Conservation (phyloP, 2,888 invertebrate species). For the Cacoxenus indagator region DNA sequence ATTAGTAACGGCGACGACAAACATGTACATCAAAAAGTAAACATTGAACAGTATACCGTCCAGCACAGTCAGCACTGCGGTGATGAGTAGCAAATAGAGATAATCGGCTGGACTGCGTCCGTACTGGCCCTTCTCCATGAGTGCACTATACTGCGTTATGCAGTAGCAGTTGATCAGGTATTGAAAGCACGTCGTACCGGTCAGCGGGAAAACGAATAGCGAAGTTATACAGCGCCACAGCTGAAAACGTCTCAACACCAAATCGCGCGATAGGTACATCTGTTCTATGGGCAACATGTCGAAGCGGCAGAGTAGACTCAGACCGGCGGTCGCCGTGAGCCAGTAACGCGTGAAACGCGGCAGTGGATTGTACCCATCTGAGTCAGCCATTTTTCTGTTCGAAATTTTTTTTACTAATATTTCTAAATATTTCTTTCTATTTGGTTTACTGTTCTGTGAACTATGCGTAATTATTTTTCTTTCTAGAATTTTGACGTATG, state of each 20-base stretch:
- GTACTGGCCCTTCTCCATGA: constrained; percentile 88
- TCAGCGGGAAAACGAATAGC: constrained; percentile 93
- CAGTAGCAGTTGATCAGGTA: constrained; percentile 98
- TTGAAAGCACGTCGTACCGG: constrained; percentile 92
- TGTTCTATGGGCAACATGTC: constrained; percentile 81
- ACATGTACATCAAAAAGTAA: constrained; percentile 95
- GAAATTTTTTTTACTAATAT: no score
- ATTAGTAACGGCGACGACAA: constrained; percentile 96
- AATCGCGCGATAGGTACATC: constrained; percentile 81
- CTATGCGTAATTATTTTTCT: no score
- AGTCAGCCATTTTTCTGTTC: no score
- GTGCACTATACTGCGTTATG: constrained; percentile 78
- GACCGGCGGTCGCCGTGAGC: constrained; percentile 86
- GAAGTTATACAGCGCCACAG: constrained; percentile 96
- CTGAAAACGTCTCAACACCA: constrained; percentile 75
- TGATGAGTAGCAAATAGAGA: constrained; percentile 91
- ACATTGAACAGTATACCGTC: constrained; percentile 84
- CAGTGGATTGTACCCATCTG: constrained; percentile 86
- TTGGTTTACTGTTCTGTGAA: no score
- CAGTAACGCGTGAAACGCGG: constrained; percentile 96
- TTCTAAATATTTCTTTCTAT: no score
- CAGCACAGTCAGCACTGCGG: constrained; percentile 83
- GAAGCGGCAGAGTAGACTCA: constrained; percentile 90
- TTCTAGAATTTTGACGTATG: no score
- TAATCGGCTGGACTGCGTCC: constrained; percentile 96